Percentiles rank a stretch among this genome's conserved stretches.
phyloP scores from a whole-genome alignment of 2,113 vertebrate species.

The Poecile atricapillus region DNA sequence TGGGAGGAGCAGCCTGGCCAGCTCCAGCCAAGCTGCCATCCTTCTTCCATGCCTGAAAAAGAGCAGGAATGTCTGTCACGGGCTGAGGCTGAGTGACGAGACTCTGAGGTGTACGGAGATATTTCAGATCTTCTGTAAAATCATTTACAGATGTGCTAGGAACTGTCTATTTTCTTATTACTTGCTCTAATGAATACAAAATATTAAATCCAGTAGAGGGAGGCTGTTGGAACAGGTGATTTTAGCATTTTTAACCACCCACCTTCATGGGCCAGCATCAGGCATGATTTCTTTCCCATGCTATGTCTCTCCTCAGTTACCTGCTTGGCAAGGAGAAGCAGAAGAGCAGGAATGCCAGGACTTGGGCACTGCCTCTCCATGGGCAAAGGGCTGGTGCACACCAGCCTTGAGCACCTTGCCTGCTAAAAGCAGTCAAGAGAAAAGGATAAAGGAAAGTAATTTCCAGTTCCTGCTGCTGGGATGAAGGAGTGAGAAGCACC shows the following conservation, averaged over 20 bases:
- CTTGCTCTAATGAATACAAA: not conserved
- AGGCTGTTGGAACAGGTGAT: not conserved
- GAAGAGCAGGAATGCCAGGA: not conserved
- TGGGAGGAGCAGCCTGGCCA: not conserved
- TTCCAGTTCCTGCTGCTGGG: not conserved
- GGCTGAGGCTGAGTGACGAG: not conserved
- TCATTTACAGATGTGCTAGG: not conserved
- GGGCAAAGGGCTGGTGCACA: not conserved
- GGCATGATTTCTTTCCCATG: not conserved
- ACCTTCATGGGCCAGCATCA: not conserved
- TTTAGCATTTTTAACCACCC: not conserved
- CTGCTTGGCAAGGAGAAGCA: not conserved
- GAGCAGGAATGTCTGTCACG: not conserved
- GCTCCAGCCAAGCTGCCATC: not conserved
- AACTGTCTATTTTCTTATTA: not conserved
- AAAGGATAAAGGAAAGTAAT: not conserved
- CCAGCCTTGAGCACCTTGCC: not conserved
- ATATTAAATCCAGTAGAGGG: not conserved
- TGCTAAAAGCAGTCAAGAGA: not conserved
- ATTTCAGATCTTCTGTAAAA: not conserved
- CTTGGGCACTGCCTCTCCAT: not conserved
- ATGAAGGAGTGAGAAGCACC: not conserved
- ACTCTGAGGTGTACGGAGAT: not conserved
- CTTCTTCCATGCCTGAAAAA: not conserved
- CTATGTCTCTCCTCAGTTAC: not conserved